Base-by-base conservation (phyloP, 2,888 invertebrate genomes). In the Periphyllus acericola region DNA sequence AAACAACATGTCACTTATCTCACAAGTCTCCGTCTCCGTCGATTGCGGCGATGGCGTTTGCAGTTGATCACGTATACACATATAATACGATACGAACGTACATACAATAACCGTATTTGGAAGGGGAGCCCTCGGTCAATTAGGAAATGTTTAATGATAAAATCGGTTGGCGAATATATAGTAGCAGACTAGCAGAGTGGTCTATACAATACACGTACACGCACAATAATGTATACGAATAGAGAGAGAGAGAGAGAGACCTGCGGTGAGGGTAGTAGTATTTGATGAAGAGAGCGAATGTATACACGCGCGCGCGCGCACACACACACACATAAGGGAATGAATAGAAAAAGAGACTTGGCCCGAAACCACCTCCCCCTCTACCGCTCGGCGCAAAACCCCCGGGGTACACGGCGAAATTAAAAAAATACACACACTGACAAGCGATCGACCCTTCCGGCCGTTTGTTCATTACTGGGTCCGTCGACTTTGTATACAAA, bases 71-170 rank as follows among this genome's bases (percentile, higher is more conserved):
- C 25, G 25, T 25, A 60, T 60, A 21, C 2, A 21, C 6, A 60
- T 60, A 25, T 25, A n/a, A n/a, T n/a, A n/a, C n/a, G n/a, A 2
- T 60, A 25, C 3, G 60, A 21, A 25, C 25, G 74, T 76, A 76
- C 21, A 40, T n/a, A 76, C 21, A 46, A 76, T 40, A 52, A 19
- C n/a, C 19, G 14, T n/a, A n/a, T n/a, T n/a, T n/a, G 29, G 36
- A 78, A 0, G 72, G 83, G 25, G 60, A 55, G 72, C 72, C 29
- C 52, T 79, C n/a, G 74, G 81, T 87, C 87, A 66, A 87, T 80
- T 87, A 74, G 76, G 66, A 84, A 78, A 80, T 81, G 81, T 87
- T 74, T 74, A 87, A 87, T 81, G 87, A 87, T 87, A 87, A 81
- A 87, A 87, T 86, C 85, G 55, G 85, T 71, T 11, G 71, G 36